Conservation (phyloP, 2,888 invertebrate species). For the Thalpophila matura region DNA sequence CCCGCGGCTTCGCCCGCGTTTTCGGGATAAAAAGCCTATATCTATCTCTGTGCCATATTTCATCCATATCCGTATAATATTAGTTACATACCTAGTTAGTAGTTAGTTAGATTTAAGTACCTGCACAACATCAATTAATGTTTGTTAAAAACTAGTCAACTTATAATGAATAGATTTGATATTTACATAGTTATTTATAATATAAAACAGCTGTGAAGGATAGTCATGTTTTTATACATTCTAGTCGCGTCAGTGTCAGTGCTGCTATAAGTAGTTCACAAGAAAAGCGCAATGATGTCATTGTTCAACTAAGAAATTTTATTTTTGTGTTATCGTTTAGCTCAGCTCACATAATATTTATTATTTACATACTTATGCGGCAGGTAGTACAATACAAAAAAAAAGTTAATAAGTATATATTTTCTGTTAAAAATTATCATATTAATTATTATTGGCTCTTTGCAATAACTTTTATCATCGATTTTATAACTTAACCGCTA, state of each 20-base stretch:
- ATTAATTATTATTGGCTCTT: neutral
- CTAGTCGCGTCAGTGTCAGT: constrained; percentile 27
- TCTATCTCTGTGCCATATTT: too few species aligned
- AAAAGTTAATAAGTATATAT: too few species aligned
- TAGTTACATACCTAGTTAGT: too few species aligned
- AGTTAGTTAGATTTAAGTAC: too few species aligned
- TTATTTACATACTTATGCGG: neutral
- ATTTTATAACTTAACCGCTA: neutral
- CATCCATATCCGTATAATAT: too few species aligned
- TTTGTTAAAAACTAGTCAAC: too few species aligned
- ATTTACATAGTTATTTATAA: constrained; percentile 5
- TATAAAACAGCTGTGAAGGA: constrained; percentile 37
- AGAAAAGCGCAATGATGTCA: constrained; percentile 44
- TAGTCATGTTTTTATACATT: constrained; percentile 34
- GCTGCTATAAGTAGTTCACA: constrained; percentile 1
- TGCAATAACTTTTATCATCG: neutral
- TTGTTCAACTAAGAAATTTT: constrained; percentile 23
- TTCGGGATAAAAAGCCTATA: too few species aligned
- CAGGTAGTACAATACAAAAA: neutral
- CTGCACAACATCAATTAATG: too few species aligned
- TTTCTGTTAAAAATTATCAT: too few species aligned
- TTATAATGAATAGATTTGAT: constrained; percentile 11
- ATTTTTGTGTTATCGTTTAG: constrained; percentile 9
- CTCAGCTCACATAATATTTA: neutral
- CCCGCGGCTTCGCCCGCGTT: too few species aligned